These are phyloP conservation scores for Augiades crinisus DNA, from an alignment of 2,888 invertebrate genomes.

Conservation along the genomic window DNA sequence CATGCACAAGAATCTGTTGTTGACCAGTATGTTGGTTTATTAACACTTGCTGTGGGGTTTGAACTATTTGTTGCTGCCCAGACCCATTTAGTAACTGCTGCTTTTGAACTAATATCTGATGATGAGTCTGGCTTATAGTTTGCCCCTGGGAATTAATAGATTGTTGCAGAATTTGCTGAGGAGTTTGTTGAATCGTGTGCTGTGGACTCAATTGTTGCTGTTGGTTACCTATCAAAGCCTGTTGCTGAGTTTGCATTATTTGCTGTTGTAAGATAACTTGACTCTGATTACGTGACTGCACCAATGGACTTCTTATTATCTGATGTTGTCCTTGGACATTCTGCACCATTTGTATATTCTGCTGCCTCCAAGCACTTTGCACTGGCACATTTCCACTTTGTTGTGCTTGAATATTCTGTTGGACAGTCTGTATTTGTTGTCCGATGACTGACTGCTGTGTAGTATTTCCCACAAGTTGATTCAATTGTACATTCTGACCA, in stretches of 20 bases:
- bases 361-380: slow-evolving; percentile 73
- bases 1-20: slow-evolving; percentile 74
- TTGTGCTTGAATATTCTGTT: slow-evolving; percentile 67
- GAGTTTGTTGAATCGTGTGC: slow-evolving; percentile 74
- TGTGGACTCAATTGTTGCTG: slow-evolving; percentile 78
- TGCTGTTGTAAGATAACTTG: slow-evolving; percentile 81
- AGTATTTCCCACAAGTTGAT: slow-evolving; percentile 67
- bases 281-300: slow-evolving; percentile 72
- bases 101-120: slow-evolving; percentile 75
- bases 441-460: slow-evolving; percentile 63
- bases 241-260: slow-evolving; percentile 79
- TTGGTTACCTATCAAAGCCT: slow-evolving; percentile 68
- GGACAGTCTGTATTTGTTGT: slow-evolving; percentile 77
- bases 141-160: slow-evolving; percentile 78
- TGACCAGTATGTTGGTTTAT: slow-evolving; percentile 75
- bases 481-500: slow-evolving; percentile 62
- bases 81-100: slow-evolving; percentile 82
- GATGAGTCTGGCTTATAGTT: slow-evolving; percentile 72
- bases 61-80: slow-evolving; percentile 74
- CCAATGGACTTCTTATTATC: slow-evolving; percentile 69
- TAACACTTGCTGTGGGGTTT: slow-evolving; percentile 77
- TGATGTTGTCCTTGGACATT: slow-evolving; percentile 79
- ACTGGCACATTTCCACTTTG: slow-evolving; percentile 59
- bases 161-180: slow-evolving; percentile 83
- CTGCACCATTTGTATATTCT: slow-evolving; percentile 76